Evolutionary conservation across 64 coral and sea anemone species (phyloP), one percentile per base, ranked within the genome.

Genomic region (Catalaphyllia jardinei): DNA sequence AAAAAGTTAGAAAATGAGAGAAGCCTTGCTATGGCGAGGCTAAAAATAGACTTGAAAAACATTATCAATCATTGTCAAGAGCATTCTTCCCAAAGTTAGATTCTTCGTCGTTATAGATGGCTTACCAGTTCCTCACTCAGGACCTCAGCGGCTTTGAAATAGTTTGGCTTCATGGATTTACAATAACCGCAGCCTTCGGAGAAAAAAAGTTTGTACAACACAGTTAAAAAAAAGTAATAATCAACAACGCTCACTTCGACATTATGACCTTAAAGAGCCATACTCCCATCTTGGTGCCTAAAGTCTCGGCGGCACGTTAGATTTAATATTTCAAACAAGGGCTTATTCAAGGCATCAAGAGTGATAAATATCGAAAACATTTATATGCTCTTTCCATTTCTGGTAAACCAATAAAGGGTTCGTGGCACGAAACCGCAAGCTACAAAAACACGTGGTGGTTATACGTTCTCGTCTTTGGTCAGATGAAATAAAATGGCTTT

Each of bases 131-230:
- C 88, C 61, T 90, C 79, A 49, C 83, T 85, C 20, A 96, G 67
- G 31, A 82, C 88, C 75, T 96, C 78, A 1, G 94, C 94, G 77
- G 94, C 91, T 54, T 90, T 86, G 60, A 90, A 96, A 79, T 93
- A 96, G 75, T 81, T 80, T 64, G 85, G 73, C 80, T 96, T 96
- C 94, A 96, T 96, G 11, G 82, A 75, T 30, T 93, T 89, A 83
- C 94, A 96, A 67, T 96, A 82, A 57, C 94, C 94, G 35, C 94
- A 96, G 78, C 91, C 94, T 96, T 67, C 74, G 22, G 63, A 91
- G 14, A 75, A 72, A 4, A 59, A 79, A 54, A 50, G 20, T 31
- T 10, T 25, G 25, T 11, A n/a, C 22, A 25, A 67, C 25, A 28
- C 42, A 59, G 2, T 0, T 59, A 14, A 67, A 31, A 22, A 31